A percentile compares a stretch with the other conserved stretches of the same genome.
phyloP scores from a whole-genome alignment of 1,140 invertebrate genomes.

The Nebria ingens region DNA sequence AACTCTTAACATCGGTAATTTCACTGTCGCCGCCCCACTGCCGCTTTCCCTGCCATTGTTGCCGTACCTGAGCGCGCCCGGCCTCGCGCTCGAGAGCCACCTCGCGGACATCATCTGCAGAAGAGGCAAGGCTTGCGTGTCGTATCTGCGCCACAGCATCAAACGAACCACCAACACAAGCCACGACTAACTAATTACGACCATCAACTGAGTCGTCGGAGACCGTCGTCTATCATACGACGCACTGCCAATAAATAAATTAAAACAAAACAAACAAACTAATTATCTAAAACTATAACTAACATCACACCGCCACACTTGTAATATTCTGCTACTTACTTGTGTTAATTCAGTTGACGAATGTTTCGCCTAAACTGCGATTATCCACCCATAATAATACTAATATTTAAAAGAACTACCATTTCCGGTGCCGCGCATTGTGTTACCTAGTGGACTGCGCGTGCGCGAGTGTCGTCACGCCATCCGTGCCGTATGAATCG shows the following conservation, averaged over 20 bases:
- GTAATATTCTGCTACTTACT: too few species aligned
- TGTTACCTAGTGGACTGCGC: too few species aligned
- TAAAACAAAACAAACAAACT: not conserved
- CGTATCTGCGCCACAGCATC: slow-evolving; percentile 37
- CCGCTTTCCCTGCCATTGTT: slow-evolving; percentile 31
- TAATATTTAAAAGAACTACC: too few species aligned
- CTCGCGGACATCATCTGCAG: slow-evolving; percentile 41
- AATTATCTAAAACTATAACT: too few species aligned
- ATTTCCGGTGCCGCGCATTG: too few species aligned
- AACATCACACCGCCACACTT: too few species aligned
- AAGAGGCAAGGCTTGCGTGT: slow-evolving; percentile 40
- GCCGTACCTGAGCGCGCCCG: slow-evolving; percentile 27
- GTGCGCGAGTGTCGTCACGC: too few species aligned
- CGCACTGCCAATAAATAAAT: slow-evolving; percentile 2
- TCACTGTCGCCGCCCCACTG: slow-evolving; percentile 30
- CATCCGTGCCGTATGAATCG: too few species aligned
- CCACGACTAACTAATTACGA: not conserved
- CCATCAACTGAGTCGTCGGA: not conserved
- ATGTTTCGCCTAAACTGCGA: too few species aligned
- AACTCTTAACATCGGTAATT: slow-evolving; percentile 42
- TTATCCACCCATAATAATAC: too few species aligned
- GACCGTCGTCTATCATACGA: not conserved
- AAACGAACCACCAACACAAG: slow-evolving; percentile 26
- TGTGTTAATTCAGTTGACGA: too few species aligned
- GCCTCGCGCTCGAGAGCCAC: slow-evolving; percentile 37